Conservation (phyloP, 2,888 invertebrate genomes). For the Pollenia amentaria region DNA sequence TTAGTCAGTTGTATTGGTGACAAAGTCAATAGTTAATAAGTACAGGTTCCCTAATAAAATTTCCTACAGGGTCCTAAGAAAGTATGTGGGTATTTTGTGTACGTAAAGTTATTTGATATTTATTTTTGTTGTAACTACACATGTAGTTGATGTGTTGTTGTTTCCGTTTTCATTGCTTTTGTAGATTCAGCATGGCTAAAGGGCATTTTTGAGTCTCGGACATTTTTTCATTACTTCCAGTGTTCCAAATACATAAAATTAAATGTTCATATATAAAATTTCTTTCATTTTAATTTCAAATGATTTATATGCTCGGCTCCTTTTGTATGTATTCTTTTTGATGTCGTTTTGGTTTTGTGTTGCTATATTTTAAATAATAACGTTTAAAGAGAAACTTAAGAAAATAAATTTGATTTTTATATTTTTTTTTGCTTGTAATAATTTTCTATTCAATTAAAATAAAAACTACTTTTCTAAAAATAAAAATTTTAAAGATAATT, state of each 20-base stretch:
- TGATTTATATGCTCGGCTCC: constrained; percentile 3
- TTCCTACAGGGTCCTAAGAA: no score
- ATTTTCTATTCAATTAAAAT: not conserved
- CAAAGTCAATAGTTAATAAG: no score
- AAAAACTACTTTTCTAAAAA: no score
- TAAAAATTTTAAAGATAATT: no score
- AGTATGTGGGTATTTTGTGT: no score
- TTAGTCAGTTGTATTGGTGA: no score
- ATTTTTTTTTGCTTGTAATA: not conserved
- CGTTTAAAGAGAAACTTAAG: not conserved
- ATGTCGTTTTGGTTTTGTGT: not conserved
- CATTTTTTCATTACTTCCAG: constrained; percentile 3
- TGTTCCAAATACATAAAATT: constrained; percentile 5
- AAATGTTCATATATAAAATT: constrained; percentile 7
- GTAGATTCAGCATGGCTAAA: not conserved
- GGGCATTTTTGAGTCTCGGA: not conserved
- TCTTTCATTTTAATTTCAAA: not conserved
- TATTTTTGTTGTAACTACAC: no score
- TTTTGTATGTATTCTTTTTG: not conserved
- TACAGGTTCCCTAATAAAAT: no score
- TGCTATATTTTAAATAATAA: not conserved
- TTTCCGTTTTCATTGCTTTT: not conserved
- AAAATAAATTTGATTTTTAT: not conserved
- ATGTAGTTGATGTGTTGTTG: not conserved
- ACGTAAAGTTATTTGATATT: no score